Percentiles rank a stretch among this genome's conserved stretches.
These are phyloP conservation scores for Rhynchomys soricoides DNA, from an alignment of 2,113 vertebrate genomes.

Conservation along the genomic window DNA sequence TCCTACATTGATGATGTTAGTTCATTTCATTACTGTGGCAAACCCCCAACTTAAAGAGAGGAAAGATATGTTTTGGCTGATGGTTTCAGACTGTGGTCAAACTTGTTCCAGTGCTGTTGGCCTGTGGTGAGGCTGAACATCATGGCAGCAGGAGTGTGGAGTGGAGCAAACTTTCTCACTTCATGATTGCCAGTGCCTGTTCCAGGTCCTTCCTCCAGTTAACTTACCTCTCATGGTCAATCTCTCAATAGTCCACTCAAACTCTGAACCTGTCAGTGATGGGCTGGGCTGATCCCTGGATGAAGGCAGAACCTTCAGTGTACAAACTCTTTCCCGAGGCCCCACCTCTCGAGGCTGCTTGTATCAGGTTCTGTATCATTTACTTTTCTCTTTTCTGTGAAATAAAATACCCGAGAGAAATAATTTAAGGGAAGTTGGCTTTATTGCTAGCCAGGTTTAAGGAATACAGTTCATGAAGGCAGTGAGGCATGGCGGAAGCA, in stretches of 20 bases:
- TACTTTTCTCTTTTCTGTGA: neutral
- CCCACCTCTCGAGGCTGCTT: neutral
- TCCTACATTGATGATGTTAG: neutral
- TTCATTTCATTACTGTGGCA: neutral
- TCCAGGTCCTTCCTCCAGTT: neutral
- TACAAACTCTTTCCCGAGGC: neutral
- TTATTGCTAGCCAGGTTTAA: neutral
- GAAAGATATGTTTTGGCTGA: neutral
- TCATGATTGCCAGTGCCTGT: too few species aligned
- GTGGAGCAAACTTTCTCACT: neutral
- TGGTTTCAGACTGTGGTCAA: neutral
- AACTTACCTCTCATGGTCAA: neutral
- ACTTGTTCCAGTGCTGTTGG: neutral
- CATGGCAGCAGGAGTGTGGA: neutral
- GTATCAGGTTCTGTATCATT: neutral
- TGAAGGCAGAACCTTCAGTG: neutral
- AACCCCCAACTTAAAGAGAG: neutral
- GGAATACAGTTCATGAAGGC: too few species aligned
- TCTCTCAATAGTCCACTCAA: neutral
- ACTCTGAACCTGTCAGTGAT: neutral
- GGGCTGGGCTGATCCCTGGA: neutral
- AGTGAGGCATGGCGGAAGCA: neutral
- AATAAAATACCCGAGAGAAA: neutral
- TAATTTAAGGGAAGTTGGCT: neutral
- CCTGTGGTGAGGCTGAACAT: neutral